A percentile compares a stretch with the other conserved stretches of the same genome.
Conservation (phyloP, 2,797 vertebrate species). For the Perodicticus potto region DNA sequence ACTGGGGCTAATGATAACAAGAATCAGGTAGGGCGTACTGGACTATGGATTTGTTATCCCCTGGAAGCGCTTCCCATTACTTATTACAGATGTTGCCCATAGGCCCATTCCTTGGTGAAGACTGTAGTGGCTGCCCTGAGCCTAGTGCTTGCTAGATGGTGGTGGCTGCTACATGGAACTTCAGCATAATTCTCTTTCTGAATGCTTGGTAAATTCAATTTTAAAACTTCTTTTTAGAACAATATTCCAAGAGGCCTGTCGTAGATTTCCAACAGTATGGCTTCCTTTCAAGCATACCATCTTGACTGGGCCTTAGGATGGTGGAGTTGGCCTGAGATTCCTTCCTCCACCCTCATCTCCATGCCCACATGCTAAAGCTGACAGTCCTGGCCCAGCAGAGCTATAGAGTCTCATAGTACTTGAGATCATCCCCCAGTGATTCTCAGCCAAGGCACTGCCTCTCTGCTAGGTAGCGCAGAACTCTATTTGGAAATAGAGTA, state of each 20-base stretch:
- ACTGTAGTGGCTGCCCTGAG: background rate
- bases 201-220: background rate
- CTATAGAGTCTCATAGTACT: background rate
- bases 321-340: background rate
- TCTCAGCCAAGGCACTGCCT: background rate
- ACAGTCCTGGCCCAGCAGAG: background rate
- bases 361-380: background rate
- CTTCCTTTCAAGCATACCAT: constrained; percentile 20
- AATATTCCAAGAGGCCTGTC: background rate
- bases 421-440: background rate
- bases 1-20: background rate
- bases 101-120: background rate
- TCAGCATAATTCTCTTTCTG: background rate
- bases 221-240: background rate
- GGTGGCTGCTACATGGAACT: background rate
- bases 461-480: background rate
- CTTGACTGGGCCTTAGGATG: background rate
- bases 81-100: background rate
- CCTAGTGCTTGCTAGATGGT: background rate
- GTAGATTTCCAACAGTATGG: background rate
- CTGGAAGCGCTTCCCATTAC: background rate
- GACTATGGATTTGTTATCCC: background rate
- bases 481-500: background rate
- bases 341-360: background rate
- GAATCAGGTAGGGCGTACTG: background rate